Conservation (phyloP, 2,888 invertebrate genomes). For the Melieria crassipennis region DNA sequence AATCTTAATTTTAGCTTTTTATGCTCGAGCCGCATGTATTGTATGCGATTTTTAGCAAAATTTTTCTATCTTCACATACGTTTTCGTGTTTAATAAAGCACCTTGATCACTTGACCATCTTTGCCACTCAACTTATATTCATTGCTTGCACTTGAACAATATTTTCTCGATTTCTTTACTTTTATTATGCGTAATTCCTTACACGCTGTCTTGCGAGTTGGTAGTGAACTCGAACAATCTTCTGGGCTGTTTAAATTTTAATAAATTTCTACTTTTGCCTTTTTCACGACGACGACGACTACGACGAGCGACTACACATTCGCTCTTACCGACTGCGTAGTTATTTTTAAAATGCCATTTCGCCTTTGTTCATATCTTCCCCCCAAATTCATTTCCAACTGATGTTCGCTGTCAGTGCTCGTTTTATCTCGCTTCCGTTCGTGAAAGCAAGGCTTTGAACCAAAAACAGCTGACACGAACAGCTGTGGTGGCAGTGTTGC, state of each 20-base stretch:
- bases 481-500: background rate
- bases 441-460: background rate
- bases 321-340: slow-evolving; percentile 50
- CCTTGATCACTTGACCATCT: no score
- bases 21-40: no score
- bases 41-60: no score
- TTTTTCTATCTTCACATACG: no score
- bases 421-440: slow-evolving; percentile 13
- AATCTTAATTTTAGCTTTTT: background rate
- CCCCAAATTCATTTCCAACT: slow-evolving; percentile 10
- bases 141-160: no score
- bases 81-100: no score
- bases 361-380: slow-evolving; percentile 39
- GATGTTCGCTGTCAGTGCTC: slow-evolving; percentile 22
- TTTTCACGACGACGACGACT: slow-evolving; percentile 10
- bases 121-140: no score
- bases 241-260: background rate
- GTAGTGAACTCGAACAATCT: no score
- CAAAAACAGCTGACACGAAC: slow-evolving; percentile 2
- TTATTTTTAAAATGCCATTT: slow-evolving; percentile 56
- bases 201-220: no score
- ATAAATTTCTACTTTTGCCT: slow-evolving; percentile 11
- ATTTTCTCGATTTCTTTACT: no score
- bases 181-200: no score
- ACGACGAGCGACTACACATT: slow-evolving; percentile 16